Conservation (phyloP, 2,797 vertebrate genomes). For the Odontamblyopus rebecca region DNA sequence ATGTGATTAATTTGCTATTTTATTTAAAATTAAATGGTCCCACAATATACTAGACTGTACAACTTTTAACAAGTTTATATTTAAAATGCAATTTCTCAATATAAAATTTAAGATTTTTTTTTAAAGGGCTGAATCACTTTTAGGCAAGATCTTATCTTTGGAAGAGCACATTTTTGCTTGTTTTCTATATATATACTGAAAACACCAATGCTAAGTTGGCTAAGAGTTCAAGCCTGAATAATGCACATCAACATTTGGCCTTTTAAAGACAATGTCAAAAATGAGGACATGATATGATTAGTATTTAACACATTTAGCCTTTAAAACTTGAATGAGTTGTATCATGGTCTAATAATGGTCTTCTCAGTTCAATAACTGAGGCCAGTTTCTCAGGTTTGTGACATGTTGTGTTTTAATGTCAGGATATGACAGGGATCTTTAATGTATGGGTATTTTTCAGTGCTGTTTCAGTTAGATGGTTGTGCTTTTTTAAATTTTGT, state of each 20-base stretch:
- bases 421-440: constrained; percentile 25
- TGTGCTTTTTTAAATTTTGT: constrained; percentile 19
- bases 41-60: background rate
- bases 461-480: constrained; percentile 18
- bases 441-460: constrained; percentile 19
- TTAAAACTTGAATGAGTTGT: constrained; percentile 51
- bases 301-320: constrained; percentile 2
- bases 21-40: background rate
- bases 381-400: constrained; percentile 68
- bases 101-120: background rate
- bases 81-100: background rate
- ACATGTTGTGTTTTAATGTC: constrained; percentile 31
- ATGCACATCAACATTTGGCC: background rate
- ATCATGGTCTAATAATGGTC: constrained; percentile 40
- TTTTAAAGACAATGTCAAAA: constrained; percentile 8
- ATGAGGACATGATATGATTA: background rate
- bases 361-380: constrained; percentile 55
- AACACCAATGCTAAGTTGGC: background rate
- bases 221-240: background rate
- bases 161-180: background rate
- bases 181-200: background rate
- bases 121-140: background rate
- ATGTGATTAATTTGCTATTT: background rate
- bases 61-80: background rate
- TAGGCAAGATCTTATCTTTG: background rate